Evolutionary conservation across 2,888 invertebrate species (phyloP), one percentile per base, ranked within the genome.

Genomic region (Stictocephala bisonia): DNA sequence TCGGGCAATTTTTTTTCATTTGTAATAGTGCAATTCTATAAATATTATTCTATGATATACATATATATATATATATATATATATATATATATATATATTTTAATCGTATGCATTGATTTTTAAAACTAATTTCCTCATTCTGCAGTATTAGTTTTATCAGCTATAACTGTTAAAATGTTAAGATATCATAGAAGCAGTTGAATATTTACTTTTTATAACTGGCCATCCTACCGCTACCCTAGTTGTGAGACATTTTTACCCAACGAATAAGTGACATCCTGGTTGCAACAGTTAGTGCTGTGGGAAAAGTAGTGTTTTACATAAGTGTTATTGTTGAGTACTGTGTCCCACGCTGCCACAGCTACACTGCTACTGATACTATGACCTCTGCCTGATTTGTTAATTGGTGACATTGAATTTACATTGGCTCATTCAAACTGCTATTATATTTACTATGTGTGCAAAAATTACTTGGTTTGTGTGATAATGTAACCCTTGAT

Each of bases 331-430:
- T 56, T 56, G 56, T 56, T 31, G 27, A 18, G 22, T 31, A 18
- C 9, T 56, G 56, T 29, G 31, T 27, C n/a, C n/a, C n/a, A n/a
- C n/a, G n/a, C n/a, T n/a, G 56, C 56, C 31, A 27, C 2, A 31
- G 20, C 56, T 11, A 31, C 56, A 15, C 6, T 29, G n/a, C 56
- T 31, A 6, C 31, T 56, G 24, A 27, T 56, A 15, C 13, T 11
- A 27, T 56, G 56, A 56, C 56, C 56, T 56, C 31, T 56, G 56
- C 31, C 29, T 56, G 51, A 51, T 29, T 56, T 56, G 27, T 31
- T 56, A 56, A 56, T 56, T 56, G 56, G 56, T 56, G 56, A 18
- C 56, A 48, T 51, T 51, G 31, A 31, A 27, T 50, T 69, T 50
- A 50, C 50, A 50, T 35, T 27, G 22, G 26, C 50, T 50, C 29